A percentile compares a stretch with the other conserved stretches of the same genome.
Evolutionary conservation across 1,140 invertebrate genomes (phyloP).

Genomic region (Anadara kagoshimensis): DNA sequence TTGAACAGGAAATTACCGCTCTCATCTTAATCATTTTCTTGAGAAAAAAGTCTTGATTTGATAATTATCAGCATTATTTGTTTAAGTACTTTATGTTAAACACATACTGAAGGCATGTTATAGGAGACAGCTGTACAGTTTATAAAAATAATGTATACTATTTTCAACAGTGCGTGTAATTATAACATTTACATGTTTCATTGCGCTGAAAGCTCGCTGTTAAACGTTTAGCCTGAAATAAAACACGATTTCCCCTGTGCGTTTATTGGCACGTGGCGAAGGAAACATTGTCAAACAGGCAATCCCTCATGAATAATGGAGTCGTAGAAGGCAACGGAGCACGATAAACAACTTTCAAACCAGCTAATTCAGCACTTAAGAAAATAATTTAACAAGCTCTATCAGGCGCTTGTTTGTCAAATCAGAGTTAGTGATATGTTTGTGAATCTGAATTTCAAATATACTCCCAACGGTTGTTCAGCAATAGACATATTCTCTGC

Average conservation of each 20-base stretch:
- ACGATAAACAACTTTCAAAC: conserved; percentile 15
- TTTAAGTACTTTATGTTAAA: no score
- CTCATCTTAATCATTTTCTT: no score
- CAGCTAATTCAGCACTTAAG: conserved; percentile 23
- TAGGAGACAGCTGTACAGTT: no score
- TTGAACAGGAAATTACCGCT: no score
- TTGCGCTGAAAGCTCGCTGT: no score
- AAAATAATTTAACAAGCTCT: conserved; percentile 42
- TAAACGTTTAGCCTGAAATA: no score
- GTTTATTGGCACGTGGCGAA: conserved; percentile 23
- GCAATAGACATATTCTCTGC: conserved; percentile 11
- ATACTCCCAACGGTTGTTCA: conserved; percentile 27
- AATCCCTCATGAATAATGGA: conserved; percentile 30
- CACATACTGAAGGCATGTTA: no score
- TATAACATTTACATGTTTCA: no score
- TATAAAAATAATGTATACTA: no score
- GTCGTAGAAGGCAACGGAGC: conserved; percentile 10
- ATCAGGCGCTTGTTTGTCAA: conserved; percentile 30
- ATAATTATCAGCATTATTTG: no score
- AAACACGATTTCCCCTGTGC: conserved; percentile 27
- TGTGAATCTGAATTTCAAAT: conserved; percentile 35
- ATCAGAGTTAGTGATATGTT: conserved; percentile 31
- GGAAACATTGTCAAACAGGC: conserved; percentile 11
- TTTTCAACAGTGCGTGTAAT: no score
- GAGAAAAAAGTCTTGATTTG: no score